These are phyloP conservation scores for Argynnis bischoffii DNA, from an alignment of 2,888 invertebrate species.

Conservation along the genomic window DNA sequence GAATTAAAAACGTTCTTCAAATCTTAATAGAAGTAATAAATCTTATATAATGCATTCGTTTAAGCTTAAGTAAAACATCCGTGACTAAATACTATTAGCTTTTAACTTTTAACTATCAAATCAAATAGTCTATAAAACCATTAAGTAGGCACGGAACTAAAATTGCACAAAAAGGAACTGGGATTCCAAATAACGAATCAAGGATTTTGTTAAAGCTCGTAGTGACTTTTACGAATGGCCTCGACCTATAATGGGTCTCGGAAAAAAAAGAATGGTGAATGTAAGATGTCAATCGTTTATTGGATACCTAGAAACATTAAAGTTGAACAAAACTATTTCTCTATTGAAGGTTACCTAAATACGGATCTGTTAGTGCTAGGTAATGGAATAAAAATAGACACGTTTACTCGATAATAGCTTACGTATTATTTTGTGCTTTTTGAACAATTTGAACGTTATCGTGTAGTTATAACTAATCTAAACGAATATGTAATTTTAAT, in stretches of 20 bases:
- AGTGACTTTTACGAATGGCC: slow-evolving; percentile 33
- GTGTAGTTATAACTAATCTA: too few relatives aligned
- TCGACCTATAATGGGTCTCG: slow-evolving; percentile 35
- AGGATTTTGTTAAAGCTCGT: slow-evolving; percentile 27
- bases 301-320: slow-evolving; percentile 35
- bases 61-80: neutral
- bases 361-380: slow-evolving; percentile 27
- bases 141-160: slow-evolving; percentile 20
- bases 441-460: neutral
- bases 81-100: slow-evolving; percentile 17
- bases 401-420: neutral
- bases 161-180: slow-evolving; percentile 31
- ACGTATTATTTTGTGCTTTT: neutral
- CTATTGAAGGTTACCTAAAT: slow-evolving; percentile 34
- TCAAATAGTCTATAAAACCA: slow-evolving; percentile 17
- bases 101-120: slow-evolving; percentile 16
- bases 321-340: slow-evolving; percentile 24
- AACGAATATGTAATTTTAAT: too few relatives aligned
- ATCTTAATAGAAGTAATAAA: neutral
- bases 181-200: slow-evolving; percentile 25
- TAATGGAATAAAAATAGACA: slow-evolving; percentile 8
- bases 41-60: neutral
- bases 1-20: neutral
- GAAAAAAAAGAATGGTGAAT: slow-evolving; percentile 37
- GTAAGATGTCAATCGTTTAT: slow-evolving; percentile 38